phyloP scores from a whole-genome alignment of 2,888 invertebrate species.

The Netelia fuscicornis region DNA sequence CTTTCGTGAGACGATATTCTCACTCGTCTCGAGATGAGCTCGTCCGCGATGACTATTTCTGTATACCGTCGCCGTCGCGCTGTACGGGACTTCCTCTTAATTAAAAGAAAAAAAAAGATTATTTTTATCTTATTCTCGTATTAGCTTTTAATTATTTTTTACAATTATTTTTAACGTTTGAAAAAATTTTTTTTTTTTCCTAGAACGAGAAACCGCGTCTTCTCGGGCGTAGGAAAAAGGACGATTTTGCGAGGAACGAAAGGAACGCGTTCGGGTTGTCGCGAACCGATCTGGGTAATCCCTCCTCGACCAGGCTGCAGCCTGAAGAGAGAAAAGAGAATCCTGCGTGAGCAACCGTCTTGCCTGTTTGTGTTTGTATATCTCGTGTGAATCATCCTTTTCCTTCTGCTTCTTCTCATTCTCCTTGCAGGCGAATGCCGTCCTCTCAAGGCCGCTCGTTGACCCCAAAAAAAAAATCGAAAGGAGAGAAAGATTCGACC shows the following conservation, averaged over 20 bases:
- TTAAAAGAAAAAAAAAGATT: too few species aligned
- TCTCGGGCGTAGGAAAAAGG: too few species aligned
- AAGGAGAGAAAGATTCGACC: slow-evolving; percentile 75
- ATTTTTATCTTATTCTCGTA: too few species aligned
- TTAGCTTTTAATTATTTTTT: too few species aligned
- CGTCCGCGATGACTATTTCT: slow-evolving; percentile 7
- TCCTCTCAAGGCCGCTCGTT: slow-evolving; percentile 76
- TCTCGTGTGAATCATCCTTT: slow-evolving; percentile 61
- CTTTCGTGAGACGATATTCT: slow-evolving; percentile 13
- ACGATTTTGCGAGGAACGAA: background rate
- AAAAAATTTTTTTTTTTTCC: too few species aligned
- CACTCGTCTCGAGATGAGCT: background rate
- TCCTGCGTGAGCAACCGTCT: slow-evolving; percentile 41
- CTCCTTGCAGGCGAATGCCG: slow-evolving; percentile 59
- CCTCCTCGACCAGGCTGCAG: slow-evolving; percentile 32
- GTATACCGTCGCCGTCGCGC: background rate
- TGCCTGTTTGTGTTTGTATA: background rate
- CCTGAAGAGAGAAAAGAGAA: slow-evolving; percentile 31
- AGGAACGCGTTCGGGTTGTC: slow-evolving; percentile 51
- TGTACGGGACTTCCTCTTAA: too few species aligned
- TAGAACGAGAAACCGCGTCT: too few species aligned
- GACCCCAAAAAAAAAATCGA: slow-evolving; percentile 75
- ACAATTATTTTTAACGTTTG: too few species aligned
- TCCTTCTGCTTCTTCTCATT: background rate
- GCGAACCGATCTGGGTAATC: slow-evolving; percentile 6